Percentiles rank a stretch among this genome's conserved stretches.
phyloP scores from a whole-genome alignment of 2,113 vertebrate genomes.

The Grammomys surdaster region DNA sequence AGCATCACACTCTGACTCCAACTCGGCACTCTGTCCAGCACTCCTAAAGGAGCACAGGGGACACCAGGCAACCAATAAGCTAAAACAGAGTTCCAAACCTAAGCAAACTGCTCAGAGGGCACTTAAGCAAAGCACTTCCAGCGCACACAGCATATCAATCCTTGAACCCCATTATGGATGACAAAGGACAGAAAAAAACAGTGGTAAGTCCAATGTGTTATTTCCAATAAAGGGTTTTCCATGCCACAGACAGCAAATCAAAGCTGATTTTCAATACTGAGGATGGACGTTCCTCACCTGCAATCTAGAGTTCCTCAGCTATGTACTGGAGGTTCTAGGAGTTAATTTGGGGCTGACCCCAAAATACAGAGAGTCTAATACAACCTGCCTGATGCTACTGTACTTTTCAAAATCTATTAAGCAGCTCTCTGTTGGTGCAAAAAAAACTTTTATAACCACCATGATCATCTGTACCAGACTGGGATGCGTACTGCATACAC shows the following conservation, averaged over 20 bases:
- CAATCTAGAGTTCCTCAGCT: slow-evolving; percentile 29
- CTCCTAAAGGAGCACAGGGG: not conserved
- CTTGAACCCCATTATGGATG: not conserved
- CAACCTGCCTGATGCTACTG: not conserved
- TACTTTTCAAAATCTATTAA: not conserved
- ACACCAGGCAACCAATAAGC: not conserved
- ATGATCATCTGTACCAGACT: not conserved
- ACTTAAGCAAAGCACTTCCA: not conserved
- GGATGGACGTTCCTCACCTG: not conserved
- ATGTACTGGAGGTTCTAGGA: not conserved
- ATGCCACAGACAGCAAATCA: slow-evolving; percentile 2
- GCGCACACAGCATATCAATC: not conserved
- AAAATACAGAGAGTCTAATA: slow-evolving; percentile 41
- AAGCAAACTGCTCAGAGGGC: not conserved
- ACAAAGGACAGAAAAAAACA: slow-evolving; percentile 31
- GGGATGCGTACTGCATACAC: not conserved
- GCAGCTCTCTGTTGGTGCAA: not conserved
- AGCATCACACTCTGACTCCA: not conserved
- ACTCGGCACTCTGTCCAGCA: not conserved
- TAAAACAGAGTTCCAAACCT: slow-evolving; percentile 46
- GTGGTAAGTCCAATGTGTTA: not conserved
- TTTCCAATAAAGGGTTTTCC: slow-evolving; percentile 33
- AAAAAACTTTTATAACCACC: not conserved
- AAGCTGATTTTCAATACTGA: slow-evolving; percentile 36
- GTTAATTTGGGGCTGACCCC: not conserved